Conservation (phyloP, 2,888 invertebrate genomes). For the Drosophila niveifrons region DNA sequence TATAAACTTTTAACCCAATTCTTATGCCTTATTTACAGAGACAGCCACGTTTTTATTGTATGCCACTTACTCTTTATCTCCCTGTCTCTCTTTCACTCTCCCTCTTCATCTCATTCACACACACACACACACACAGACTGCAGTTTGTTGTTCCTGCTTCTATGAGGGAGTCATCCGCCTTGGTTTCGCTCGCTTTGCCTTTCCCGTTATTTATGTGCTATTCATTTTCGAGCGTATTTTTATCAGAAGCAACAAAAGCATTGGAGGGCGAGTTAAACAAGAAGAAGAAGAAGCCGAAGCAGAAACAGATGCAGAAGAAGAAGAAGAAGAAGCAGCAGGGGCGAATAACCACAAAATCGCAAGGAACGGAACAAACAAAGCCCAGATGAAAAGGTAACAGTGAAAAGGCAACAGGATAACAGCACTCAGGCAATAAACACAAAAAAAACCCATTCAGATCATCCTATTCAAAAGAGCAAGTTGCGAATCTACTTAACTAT, state of each 20-base stretch:
- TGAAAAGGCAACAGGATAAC: slow-evolving; percentile 19
- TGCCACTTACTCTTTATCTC: slow-evolving; percentile 43
- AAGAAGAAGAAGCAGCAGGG: too few species aligned
- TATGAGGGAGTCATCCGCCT: slow-evolving; percentile 37
- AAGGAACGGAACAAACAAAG: slow-evolving; percentile 9
- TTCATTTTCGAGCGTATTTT: slow-evolving; percentile 53
- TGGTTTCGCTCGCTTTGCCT: slow-evolving; percentile 32
- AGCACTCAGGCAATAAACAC: not conserved
- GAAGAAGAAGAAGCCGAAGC: too few species aligned
- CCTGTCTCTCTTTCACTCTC: too few species aligned
- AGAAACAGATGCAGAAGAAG: too few species aligned
- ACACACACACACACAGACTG: slow-evolving; percentile 18
- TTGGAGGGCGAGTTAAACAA: not conserved
- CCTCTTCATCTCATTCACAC: slow-evolving; percentile 2
- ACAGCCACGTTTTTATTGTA: slow-evolving; percentile 69
- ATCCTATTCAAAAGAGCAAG: too few species aligned
- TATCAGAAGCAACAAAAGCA: slow-evolving; percentile 28
- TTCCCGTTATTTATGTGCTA: slow-evolving; percentile 59
- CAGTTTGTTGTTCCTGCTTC: not conserved
- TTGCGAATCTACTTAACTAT: not conserved
- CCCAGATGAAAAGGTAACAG: slow-evolving; percentile 3
- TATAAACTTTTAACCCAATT: slow-evolving; percentile 84
- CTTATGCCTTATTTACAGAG: slow-evolving; percentile 82
- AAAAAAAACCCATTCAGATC: not conserved
- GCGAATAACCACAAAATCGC: slow-evolving; percentile 8